Base-by-base conservation (phyloP, 37 sponge, comb jelly and placozoan genomes). In the Cladorhizidae sp. region DNA sequence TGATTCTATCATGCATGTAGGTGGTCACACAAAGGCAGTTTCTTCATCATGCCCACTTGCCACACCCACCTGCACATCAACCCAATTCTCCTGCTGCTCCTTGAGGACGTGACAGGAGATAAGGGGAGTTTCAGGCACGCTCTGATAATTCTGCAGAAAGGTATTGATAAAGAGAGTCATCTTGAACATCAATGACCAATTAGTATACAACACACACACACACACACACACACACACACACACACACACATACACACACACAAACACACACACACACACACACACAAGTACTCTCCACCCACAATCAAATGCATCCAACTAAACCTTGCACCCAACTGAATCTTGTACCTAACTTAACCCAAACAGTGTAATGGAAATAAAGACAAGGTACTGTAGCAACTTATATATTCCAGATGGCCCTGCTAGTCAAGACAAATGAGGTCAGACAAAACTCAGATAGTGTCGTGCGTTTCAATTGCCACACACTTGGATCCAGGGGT, bases 111-210 rank as follows among this genome's bases (percentile, higher is more conserved):
- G 77, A 28, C 76, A 45, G 29, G 93, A 90, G 28, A 68, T 85
- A 28, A 97, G 85, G 9, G 95, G 92, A 6, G 94, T 94, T 33
- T 88, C 83, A 35, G 97, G 97, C 14, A 97, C 97, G 52, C 80
- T 68, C 37, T 83, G 72, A 54, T 88, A 89, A 29, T 76, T 78
- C 95, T 94, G 68, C 3, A 42, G 61, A n/a, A 25, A 57, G 28
- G 9, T 23, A 71, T 14, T 57, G 1, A 23, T 39, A 40, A 29
- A 68, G 39, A 32, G 29, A 20, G 29, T 21, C 3, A 21, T 2
- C 17, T 57, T 56, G 37, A 1, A 55, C 36, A 57, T 39, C 52
- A 25, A 59, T 29, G 55, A 22, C 25, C 50, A 18, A 43, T 3
- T 23, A 42, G 26, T n/a, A 11, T 1, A 21, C 25, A 21, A 18